phyloP scores from a whole-genome alignment of 2,888 invertebrate species.

The Argynnis bischoffii region DNA sequence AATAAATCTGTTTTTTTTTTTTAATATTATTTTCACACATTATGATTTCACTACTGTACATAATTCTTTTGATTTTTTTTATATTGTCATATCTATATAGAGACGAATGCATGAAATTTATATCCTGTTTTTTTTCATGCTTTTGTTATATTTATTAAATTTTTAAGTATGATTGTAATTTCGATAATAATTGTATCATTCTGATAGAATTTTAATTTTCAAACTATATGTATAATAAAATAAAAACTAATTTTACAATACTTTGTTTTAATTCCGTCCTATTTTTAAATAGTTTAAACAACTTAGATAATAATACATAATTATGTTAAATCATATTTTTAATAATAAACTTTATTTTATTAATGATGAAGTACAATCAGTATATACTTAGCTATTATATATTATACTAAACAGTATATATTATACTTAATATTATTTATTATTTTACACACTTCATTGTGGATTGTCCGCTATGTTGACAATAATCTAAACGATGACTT shows the following conservation, averaged over 20 bases:
- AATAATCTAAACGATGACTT: too few relatives aligned
- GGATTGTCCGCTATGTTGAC: too few relatives aligned
- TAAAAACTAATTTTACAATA: slow-evolving; percentile 26
- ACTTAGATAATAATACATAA: not conserved
- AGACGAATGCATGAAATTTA: not conserved
- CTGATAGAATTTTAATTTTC: slow-evolving; percentile 15
- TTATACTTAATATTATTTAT: too few relatives aligned
- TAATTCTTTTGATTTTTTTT: not conserved
- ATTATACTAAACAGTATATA: too few relatives aligned
- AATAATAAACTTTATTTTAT: too few relatives aligned
- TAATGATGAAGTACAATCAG: too few relatives aligned
- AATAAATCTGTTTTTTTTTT: slow-evolving; percentile 17
- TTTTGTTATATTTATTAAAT: slow-evolving; percentile 10
- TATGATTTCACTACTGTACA: slow-evolving; percentile 22
- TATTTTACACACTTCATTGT: too few relatives aligned
- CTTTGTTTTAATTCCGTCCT: slow-evolving; percentile 11
- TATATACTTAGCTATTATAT: too few relatives aligned
- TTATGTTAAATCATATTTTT: too few relatives aligned
- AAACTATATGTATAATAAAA: slow-evolving; percentile 22
- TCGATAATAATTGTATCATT: not conserved
- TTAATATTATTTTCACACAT: slow-evolving; percentile 6
- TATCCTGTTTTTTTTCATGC: not conserved
- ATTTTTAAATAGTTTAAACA: not conserved
- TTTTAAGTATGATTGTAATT: slow-evolving; percentile 1
- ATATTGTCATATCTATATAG: slow-evolving; percentile 4